phyloP scores from a whole-genome alignment of 2,888 invertebrate species.

The Lypha dubia region DNA sequence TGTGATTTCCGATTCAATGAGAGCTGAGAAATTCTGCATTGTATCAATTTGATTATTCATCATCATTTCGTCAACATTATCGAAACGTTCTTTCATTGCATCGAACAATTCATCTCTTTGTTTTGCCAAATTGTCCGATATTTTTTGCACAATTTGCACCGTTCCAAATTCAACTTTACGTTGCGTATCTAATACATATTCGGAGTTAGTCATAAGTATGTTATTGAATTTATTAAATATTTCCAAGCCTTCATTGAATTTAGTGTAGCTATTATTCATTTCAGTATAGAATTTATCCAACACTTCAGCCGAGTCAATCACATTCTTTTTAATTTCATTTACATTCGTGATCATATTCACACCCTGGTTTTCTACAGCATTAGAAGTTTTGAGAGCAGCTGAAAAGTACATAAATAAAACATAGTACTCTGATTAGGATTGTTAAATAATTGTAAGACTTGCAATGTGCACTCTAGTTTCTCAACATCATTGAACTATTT shows the following conservation, averaged over 20 bases:
- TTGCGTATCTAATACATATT: conserved; percentile 92
- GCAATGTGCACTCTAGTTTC: background rate
- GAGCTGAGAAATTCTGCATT: conserved; percentile 89
- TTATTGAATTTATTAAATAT: conserved; percentile 89
- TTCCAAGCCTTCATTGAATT: conserved; percentile 85
- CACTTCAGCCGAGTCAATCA: conserved; percentile 85
- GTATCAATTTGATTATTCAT: conserved; percentile 89
- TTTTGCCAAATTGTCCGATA: conserved; percentile 87
- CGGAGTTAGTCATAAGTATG: conserved; percentile 91
- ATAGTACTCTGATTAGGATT: background rate
- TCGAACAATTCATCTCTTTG: conserved; percentile 87
- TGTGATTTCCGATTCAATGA: conserved; percentile 91
- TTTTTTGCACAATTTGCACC: conserved; percentile 90
- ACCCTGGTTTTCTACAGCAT: conserved; percentile 27
- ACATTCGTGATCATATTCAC: conserved; percentile 84
- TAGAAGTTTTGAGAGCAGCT: conserved; percentile 84
- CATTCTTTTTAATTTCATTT: conserved; percentile 85
- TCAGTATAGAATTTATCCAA: conserved; percentile 85
- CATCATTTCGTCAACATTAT: conserved; percentile 88
- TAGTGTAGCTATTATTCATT: conserved; percentile 85
- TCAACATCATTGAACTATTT: conserved; percentile 4
- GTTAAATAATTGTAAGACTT: background rate
- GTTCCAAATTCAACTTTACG: conserved; percentile 93
- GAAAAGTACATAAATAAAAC: conserved; percentile 4
- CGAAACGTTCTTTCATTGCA: conserved; percentile 88